These are phyloP conservation scores for Hybognathus amarus DNA, from an alignment of 2,797 vertebrate genomes.

Conservation along the genomic window DNA sequence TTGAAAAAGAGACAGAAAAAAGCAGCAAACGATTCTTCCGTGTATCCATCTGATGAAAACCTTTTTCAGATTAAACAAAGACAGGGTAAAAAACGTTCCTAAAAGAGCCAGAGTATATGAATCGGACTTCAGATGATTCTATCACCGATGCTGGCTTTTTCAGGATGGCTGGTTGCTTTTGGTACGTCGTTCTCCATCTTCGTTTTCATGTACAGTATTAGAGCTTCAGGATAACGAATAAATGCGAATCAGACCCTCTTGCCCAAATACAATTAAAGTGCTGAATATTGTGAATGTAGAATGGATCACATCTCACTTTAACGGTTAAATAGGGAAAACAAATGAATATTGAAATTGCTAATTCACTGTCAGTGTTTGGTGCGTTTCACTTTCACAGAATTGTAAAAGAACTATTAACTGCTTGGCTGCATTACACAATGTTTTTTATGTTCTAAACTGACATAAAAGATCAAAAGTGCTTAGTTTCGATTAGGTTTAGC, in stretches of 20 bases:
- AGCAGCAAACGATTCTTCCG: conserved; percentile 2
- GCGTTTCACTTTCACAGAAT: not conserved
- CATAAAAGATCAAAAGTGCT: not conserved
- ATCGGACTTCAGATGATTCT: not conserved
- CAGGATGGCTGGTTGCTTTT: not conserved
- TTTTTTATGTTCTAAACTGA: not conserved
- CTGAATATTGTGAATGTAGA: not conserved
- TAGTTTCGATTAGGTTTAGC: not conserved
- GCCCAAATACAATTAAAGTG: not conserved
- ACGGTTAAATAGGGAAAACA: not conserved
- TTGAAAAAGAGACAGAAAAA: conserved; percentile 55
- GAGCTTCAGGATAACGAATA: not conserved
- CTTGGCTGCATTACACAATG: not conserved
- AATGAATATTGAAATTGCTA: not conserved
- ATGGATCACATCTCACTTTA: not conserved
- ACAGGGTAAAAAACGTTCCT: not conserved
- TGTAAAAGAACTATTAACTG: not conserved
- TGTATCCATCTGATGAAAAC: conserved; percentile 72
- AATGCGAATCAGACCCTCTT: not conserved
- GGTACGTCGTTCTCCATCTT: not conserved
- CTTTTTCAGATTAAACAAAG: conserved; percentile 80
- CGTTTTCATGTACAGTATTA: not conserved
- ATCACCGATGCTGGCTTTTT: not conserved
- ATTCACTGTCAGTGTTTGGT: not conserved
- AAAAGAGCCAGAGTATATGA: not conserved